phyloP scores from a whole-genome alignment of 2,797 vertebrate genomes.

The Sebastes wilsoni region DNA sequence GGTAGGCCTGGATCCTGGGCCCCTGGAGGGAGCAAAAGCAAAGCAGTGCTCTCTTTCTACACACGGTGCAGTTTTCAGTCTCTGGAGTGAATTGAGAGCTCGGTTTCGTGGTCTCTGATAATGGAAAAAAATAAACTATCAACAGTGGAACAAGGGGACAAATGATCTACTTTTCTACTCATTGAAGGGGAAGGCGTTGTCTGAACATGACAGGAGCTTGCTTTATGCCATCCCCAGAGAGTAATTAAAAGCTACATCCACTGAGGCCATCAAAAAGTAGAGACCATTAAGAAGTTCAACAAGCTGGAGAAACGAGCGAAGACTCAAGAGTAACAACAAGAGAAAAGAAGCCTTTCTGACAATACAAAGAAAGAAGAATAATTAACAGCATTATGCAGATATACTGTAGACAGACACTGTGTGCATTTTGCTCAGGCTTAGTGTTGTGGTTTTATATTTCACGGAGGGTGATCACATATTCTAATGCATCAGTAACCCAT shows the following conservation, averaged over 20 bases:
- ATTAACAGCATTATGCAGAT: not conserved
- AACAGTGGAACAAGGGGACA: constrained; percentile 9
- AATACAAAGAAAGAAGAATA: constrained; percentile 17
- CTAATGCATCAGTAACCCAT: not conserved
- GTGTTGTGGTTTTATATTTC: constrained; percentile 2
- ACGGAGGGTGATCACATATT: not conserved
- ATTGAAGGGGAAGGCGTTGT: constrained; percentile 20
- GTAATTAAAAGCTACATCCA: constrained; percentile 54
- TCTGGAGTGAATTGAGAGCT: constrained; percentile 32
- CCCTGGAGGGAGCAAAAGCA: constrained; percentile 10
- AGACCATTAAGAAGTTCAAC: constrained; percentile 55
- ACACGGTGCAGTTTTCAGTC: not conserved
- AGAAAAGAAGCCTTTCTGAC: constrained; percentile 22
- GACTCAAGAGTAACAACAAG: constrained; percentile 6
- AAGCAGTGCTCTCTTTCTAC: constrained; percentile 13
- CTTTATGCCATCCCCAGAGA: constrained; percentile 24
- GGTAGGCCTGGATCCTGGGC: constrained; percentile 8
- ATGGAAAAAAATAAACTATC: not conserved
- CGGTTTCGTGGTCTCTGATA: constrained; percentile 3
- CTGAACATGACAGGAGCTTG: constrained; percentile 14
- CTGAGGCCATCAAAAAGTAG: constrained; percentile 33
- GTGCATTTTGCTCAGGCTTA: not conserved
- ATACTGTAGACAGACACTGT: not conserved
- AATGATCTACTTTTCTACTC: constrained; percentile 17
- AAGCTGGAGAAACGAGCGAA: constrained; percentile 27